These are phyloP conservation scores for Trileptium ribeirensis DNA, from an alignment of 2,888 invertebrate species.

Conservation along the genomic window DNA sequence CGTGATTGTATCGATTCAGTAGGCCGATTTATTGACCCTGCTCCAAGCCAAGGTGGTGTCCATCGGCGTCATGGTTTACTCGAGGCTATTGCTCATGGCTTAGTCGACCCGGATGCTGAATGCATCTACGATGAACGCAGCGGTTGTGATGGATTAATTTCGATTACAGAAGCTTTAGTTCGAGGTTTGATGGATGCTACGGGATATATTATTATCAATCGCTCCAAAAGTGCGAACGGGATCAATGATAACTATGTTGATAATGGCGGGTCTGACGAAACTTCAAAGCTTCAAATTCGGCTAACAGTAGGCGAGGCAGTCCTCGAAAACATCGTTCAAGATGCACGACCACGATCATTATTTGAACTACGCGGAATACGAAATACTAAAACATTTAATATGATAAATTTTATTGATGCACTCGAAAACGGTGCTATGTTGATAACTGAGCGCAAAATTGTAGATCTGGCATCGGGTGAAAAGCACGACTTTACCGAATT, in stretches of 20 bases:
- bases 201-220: conserved; percentile 66
- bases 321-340: conserved; percentile 73
- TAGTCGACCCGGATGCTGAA: conserved; percentile 72
- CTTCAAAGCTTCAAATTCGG: conserved; percentile 52
- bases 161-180: conserved; percentile 73
- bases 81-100: conserved; percentile 74
- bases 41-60: too few species aligned
- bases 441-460: conserved; percentile 57
- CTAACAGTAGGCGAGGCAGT: conserved; percentile 72
- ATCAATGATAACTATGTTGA: too few species aligned
- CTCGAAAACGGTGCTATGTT: conserved; percentile 67
- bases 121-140: conserved; percentile 69
- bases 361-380: conserved; percentile 83
- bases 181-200: conserved; percentile 68
- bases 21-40: conserved; percentile 69
- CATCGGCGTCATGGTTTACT: conserved; percentile 63
- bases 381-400: conserved; percentile 70
- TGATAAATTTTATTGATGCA: conserved; percentile 72
- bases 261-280: conserved; percentile 58
- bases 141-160: conserved; percentile 60
- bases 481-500: conserved; percentile 44
- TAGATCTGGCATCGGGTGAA: conserved; percentile 30
- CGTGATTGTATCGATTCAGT: conserved; percentile 66
- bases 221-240: conserved; percentile 56
- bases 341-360: conserved; percentile 74